Percentiles rank a stretch among this genome's conserved stretches.
These are phyloP conservation scores for Macaca mulatta DNA, from an alignment of 2,113 vertebrate species.

Conservation along the genomic window DNA sequence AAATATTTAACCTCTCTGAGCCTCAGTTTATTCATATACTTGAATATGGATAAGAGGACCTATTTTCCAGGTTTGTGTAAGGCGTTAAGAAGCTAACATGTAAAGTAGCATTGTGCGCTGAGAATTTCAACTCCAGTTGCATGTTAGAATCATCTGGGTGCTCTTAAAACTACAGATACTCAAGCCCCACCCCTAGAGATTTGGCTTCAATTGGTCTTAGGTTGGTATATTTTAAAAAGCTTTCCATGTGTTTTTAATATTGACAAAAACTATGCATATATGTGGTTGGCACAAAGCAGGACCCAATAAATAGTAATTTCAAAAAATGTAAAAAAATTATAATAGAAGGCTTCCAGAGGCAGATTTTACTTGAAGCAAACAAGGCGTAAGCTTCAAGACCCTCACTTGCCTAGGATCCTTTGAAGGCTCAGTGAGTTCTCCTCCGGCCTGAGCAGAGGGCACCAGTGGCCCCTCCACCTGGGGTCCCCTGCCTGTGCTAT, in stretches of 20 bases:
- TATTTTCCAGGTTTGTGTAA: not conserved
- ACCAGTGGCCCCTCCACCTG: not conserved
- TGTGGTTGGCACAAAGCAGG: not conserved
- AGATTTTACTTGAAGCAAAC: constrained; percentile 24
- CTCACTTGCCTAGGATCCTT: not conserved
- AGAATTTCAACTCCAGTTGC: not conserved
- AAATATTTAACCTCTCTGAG: not conserved
- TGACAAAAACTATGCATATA: not conserved
- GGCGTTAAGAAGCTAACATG: not conserved
- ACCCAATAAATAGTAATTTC: constrained; percentile 3
- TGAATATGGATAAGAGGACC: not conserved
- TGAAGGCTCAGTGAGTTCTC: not conserved
- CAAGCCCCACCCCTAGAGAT: not conserved
- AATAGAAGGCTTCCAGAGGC: not conserved
- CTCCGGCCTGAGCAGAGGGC: not conserved
- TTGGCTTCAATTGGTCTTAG: not conserved
- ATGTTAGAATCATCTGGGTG: not conserved
- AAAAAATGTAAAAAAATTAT: not conserved
- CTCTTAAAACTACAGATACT: not conserved
- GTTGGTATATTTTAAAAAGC: not conserved
- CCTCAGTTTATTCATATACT: not conserved
- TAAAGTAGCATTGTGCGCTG: not conserved
- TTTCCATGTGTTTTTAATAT: not conserved
- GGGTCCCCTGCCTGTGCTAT: not conserved
- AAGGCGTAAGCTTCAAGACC: not conserved